These are phyloP conservation scores for Sminthurides bifidus DNA, from an alignment of 1,140 invertebrate species.

Conservation along the genomic window DNA sequence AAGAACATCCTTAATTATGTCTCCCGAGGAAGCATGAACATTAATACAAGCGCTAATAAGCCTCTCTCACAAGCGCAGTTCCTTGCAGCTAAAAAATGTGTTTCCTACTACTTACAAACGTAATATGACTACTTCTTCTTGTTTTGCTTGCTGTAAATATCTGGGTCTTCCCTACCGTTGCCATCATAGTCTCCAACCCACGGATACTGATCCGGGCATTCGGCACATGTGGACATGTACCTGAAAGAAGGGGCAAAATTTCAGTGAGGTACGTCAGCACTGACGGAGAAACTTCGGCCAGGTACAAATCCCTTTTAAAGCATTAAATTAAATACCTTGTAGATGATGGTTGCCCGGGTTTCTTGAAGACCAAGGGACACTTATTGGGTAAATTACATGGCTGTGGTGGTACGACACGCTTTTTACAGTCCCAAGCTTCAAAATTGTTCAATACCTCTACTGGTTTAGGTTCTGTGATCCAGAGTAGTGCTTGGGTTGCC, in stretches of 20 bases:
- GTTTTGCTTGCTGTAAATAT: slow-evolving; percentile 68
- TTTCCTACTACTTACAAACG: neutral
- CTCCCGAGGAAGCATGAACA: too few relatives aligned
- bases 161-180: slow-evolving; percentile 58
- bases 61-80: too few relatives aligned
- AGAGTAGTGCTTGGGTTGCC: slow-evolving; percentile 73
- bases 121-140: slow-evolving; percentile 15
- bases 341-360: slow-evolving; percentile 50
- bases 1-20: too few relatives aligned
- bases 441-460: slow-evolving; percentile 52
- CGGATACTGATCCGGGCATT: slow-evolving; percentile 74
- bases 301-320: neutral
- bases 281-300: neutral
- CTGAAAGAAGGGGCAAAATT: slow-evolving; percentile 37
- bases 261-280: neutral
- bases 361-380: slow-evolving; percentile 68
- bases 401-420: slow-evolving; percentile 48
- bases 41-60: too few relatives aligned
- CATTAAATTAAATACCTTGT: slow-evolving; percentile 44
- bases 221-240: slow-evolving; percentile 75
- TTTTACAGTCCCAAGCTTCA: slow-evolving; percentile 69
- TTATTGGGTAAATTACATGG: slow-evolving; percentile 72
- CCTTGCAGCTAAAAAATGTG: neutral
- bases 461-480: slow-evolving; percentile 76
- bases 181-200: slow-evolving; percentile 76